phyloP scores from a whole-genome alignment of 2,797 vertebrate species.

The Sus cebifrons region DNA sequence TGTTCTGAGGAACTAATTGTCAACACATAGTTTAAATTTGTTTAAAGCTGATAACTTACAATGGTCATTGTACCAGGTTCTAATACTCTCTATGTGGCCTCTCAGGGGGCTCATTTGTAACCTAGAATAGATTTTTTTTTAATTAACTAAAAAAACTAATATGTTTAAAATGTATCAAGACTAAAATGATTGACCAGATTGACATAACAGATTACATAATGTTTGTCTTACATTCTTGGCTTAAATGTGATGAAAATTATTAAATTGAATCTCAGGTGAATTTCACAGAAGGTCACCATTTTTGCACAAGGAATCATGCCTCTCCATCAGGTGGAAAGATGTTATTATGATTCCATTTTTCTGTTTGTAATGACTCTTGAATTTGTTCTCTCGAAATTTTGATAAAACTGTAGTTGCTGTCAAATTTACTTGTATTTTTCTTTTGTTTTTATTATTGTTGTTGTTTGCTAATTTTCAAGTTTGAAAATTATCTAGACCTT shows the following conservation, averaged over 20 bases:
- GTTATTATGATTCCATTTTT: not conserved
- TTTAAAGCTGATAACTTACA: not conserved
- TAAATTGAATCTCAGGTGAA: not conserved
- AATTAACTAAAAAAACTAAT: not conserved
- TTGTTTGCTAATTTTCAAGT: not conserved
- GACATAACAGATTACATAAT: not conserved
- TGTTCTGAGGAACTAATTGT: constrained; percentile 61
- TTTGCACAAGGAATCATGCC: not conserved
- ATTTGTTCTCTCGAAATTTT: not conserved
- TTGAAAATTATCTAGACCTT: not conserved
- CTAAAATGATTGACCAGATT: not conserved
- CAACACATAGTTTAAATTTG: not conserved
- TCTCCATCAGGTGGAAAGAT: not conserved
- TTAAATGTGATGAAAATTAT: not conserved
- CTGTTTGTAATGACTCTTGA: not conserved
- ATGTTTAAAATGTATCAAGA: not conserved
- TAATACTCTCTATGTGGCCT: constrained; percentile 19
- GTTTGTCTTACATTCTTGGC: not conserved
- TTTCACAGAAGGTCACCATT: not conserved
- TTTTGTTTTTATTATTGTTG: not conserved
- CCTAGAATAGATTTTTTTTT: not conserved
- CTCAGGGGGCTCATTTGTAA: not conserved
- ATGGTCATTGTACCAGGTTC: constrained; percentile 18
- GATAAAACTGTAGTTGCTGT: not conserved
- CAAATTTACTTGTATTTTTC: constrained; percentile 1